Conservation (phyloP, 2,888 invertebrate genomes). For the Empis livida region DNA sequence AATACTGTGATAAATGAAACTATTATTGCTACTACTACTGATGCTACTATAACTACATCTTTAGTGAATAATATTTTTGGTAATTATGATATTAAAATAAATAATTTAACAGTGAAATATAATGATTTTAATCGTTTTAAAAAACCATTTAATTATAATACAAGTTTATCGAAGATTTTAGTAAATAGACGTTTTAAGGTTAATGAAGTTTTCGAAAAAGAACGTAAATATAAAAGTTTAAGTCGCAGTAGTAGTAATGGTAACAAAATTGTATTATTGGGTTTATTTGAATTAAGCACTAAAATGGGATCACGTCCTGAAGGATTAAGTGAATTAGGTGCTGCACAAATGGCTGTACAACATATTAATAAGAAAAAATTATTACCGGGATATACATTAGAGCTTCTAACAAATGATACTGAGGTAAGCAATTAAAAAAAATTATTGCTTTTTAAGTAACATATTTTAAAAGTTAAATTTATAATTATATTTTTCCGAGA, state of each 20-base stretch:
- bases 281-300: constrained; percentile 66
- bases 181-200: constrained; percentile 28
- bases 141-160: neutral
- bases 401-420: constrained; percentile 71
- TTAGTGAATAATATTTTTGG: neutral
- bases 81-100: neutral
- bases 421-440: constrained; percentile 47
- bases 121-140: neutral
- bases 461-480: neutral
- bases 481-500: neutral
- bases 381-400: constrained; percentile 59
- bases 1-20: too few species aligned
- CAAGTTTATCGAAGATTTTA: neutral
- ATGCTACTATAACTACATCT: neutral
- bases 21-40: neutral
- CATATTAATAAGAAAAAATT: constrained; percentile 57
- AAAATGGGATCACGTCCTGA: constrained; percentile 49
- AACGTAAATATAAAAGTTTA: constrained; percentile 24
- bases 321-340: constrained; percentile 60
- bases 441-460: neutral
- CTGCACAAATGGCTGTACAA: constrained; percentile 64
- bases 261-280: constrained; percentile 51
- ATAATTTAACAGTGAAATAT: neutral
- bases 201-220: constrained; percentile 34
- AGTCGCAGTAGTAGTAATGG: neutral